Evolutionary conservation across 2,113 vertebrate genomes (phyloP), one percentile per base, ranked within the genome.

Genomic region (Sylvilagus bachmani): DNA sequence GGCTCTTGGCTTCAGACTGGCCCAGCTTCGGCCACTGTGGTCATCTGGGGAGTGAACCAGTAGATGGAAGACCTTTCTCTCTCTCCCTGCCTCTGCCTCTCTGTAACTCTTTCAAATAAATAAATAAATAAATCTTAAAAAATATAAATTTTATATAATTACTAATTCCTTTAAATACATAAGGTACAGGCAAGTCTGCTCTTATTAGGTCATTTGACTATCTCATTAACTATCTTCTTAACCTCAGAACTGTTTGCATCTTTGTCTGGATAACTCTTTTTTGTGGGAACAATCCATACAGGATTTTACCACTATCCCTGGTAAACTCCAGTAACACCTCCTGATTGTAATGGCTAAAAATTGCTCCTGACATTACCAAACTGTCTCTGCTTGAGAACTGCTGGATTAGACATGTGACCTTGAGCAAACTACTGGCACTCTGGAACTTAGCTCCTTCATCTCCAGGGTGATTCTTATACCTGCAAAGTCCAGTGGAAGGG

Each of bases 191-290:
- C 64, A 49, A 89, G 31, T 92, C 29, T 82, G 67, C 36, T 83
- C 5, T 88, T 88, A 44, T 51, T 71, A 84, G 51, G 85, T 61
- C 81, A 77, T 86, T 31, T 36, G 69, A 91, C 67, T 86, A 64
- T 79, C 61, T 89, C 66, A 38, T 71, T 67, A 75, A 51, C 29
- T 49, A 83, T 10, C 49, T 88, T 95, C 67, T 95, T 85, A 87
- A 80, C 44, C 61, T 92, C 70, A 24, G 58, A 3, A 49, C 62
- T 61, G 70, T 83, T 91, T 69, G 71, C 73, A 36, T 66, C 33
- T 84, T 70, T 22, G 61, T 78, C 66, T 33, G 51, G 92, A 79
- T 38, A 69, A 25, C 36, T 86, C 38, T 86, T 62, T 90, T 27
- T 29, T 66, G 24, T 61, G 36, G 58, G 33, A 69, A 5, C 51